Conservation (phyloP, 2,797 vertebrate genomes). For the Lateolabrax maculatus region DNA sequence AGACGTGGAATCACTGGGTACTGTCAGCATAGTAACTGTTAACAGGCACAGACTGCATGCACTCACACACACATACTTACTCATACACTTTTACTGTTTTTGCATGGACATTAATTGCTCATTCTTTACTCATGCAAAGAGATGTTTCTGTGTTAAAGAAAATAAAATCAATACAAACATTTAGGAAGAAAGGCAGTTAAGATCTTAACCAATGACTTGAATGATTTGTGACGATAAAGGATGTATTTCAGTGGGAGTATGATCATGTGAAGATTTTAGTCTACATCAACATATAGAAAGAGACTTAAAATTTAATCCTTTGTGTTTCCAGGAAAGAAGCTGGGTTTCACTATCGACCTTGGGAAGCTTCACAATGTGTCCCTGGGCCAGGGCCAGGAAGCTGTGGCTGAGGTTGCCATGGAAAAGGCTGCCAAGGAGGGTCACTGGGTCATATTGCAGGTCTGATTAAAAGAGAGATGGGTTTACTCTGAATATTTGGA, state of each 20-base stretch:
- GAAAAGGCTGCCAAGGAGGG: constrained; percentile 91
- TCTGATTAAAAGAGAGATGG: constrained; percentile 47
- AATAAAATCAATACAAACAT: neutral
- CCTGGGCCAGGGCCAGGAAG: constrained; percentile 91
- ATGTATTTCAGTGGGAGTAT: neutral
- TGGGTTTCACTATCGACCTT: constrained; percentile 90
- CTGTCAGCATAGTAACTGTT: constrained; percentile 15
- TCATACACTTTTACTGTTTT: neutral
- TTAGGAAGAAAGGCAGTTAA: neutral
- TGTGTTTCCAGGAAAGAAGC: constrained; percentile 83
- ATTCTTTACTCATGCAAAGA: neutral
- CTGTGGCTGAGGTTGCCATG: constrained; percentile 88
- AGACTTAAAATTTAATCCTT: neutral
- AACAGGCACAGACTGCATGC: neutral
- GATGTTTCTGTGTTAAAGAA: neutral
- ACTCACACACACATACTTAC: neutral
- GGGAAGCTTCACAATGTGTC: constrained; percentile 90
- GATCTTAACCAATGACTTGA: too few relatives aligned
- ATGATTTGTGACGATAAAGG: neutral
- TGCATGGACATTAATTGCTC: too few relatives aligned
- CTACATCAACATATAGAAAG: neutral
- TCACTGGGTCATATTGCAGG: constrained; percentile 94
- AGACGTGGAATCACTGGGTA: constrained; percentile 84
- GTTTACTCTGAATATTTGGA: constrained; percentile 8
- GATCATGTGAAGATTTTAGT: neutral